Conservation (phyloP, 2,113 vertebrate species). For the Sander lucioperca region DNA sequence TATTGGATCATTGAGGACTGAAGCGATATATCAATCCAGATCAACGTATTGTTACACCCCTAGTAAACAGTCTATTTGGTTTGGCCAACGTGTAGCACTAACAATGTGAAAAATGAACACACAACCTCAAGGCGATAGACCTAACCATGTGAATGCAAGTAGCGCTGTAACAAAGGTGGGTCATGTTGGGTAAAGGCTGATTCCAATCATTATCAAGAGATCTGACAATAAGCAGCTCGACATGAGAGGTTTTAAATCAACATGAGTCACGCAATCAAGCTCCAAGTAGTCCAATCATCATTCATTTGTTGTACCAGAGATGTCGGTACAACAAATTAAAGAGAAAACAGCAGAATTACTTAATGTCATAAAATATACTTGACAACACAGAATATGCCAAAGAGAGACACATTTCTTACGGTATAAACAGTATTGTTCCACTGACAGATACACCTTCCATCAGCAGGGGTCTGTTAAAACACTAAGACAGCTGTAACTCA, state of each 20-base stretch:
- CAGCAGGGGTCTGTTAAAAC: background rate
- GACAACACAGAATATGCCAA: too few relatives aligned
- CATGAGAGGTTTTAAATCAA: conserved; percentile 3
- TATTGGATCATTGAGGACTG: too few relatives aligned
- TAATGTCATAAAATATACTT: too few relatives aligned
- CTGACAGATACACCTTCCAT: background rate
- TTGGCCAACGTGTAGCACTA: background rate
- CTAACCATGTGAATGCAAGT: background rate
- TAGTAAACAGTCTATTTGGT: background rate
- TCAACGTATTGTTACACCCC: too few relatives aligned
- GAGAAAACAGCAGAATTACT: too few relatives aligned
- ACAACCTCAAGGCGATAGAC: background rate
- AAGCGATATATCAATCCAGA: too few relatives aligned
- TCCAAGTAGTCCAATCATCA: too few relatives aligned
- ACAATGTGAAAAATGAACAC: background rate
- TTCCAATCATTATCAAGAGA: background rate
- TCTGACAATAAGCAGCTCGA: background rate
- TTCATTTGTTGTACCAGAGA: too few relatives aligned
- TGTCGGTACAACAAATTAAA: too few relatives aligned
- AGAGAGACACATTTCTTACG: background rate
- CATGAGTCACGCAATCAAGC: background rate
- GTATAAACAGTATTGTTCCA: background rate
- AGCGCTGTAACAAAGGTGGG: background rate
- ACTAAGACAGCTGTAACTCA: background rate
- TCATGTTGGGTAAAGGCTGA: background rate